These are phyloP conservation scores for Eulemur rufifrons DNA, from an alignment of 2,113 vertebrate genomes.

Conservation along the genomic window DNA sequence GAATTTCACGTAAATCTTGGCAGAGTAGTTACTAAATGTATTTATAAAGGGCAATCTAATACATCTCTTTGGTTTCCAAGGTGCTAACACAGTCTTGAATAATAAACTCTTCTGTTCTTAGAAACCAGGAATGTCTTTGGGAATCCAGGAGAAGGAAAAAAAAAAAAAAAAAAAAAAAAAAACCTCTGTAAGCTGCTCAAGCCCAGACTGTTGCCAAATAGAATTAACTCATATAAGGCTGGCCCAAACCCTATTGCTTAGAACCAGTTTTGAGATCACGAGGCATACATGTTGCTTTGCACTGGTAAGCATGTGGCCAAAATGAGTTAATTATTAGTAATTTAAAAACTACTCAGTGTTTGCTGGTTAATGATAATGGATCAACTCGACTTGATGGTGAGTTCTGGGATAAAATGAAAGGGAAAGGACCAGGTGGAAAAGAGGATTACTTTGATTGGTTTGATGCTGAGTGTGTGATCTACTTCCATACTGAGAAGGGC, in stretches of 20 bases:
- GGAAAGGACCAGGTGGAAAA: neutral
- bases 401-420: neutral
- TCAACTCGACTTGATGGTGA: neutral
- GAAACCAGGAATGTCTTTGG: slow-evolving; percentile 44
- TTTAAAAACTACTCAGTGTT: neutral
- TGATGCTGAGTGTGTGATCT: neutral
- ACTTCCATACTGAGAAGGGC: neutral
- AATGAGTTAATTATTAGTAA: neutral
- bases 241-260: neutral
- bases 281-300: neutral
- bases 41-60: neutral
- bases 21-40: neutral
- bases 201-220: neutral
- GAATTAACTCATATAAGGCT: neutral
- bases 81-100: neutral
- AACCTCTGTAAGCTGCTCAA: neutral
- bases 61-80: slow-evolving; percentile 43
- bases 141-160: neutral
- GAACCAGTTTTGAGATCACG: neutral
- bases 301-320: neutral
- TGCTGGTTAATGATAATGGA: neutral
- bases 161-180: neutral
- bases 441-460: neutral
- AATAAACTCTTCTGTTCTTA: slow-evolving; percentile 47
- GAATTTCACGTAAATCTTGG: neutral